phyloP scores from a whole-genome alignment of 2,888 invertebrate genomes.

The Noctua fimbriata region DNA sequence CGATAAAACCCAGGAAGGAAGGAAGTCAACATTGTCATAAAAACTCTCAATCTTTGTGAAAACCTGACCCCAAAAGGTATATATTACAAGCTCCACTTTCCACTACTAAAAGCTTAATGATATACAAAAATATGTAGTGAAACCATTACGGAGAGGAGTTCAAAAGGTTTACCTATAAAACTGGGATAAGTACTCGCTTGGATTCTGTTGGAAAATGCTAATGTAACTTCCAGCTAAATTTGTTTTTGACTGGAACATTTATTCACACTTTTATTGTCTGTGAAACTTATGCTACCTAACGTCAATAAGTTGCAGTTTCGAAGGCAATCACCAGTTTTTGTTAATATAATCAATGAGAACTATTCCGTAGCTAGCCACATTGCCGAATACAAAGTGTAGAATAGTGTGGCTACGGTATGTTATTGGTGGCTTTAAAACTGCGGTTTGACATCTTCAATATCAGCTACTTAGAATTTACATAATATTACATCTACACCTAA shows the following conservation, averaged over 20 bases:
- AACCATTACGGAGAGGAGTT: background rate
- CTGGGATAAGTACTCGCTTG: background rate
- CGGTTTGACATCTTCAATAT: background rate
- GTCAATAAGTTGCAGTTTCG: background rate
- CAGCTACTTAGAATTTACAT: no score
- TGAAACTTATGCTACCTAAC: background rate
- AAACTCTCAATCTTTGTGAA: slow-evolving; percentile 28
- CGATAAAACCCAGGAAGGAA: slow-evolving; percentile 4
- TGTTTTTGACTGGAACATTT: background rate
- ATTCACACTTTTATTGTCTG: background rate
- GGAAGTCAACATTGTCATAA: slow-evolving; percentile 13
- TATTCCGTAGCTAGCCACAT: no score
- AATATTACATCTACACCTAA: no score
- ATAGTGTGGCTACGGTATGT: background rate
- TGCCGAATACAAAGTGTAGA: no score
- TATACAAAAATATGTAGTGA: slow-evolving; percentile 50
- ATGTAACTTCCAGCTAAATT: background rate
- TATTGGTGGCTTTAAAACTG: background rate
- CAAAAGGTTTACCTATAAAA: slow-evolving; percentile 27
- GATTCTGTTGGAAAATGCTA: background rate
- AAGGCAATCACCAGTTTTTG: background rate
- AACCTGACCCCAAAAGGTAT: slow-evolving; percentile 42
- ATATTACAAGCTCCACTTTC: slow-evolving; percentile 38
- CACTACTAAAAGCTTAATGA: slow-evolving; percentile 55
- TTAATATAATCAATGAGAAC: no score